Conservation (phyloP, 2,888 invertebrate species). For the Cancer borealis region DNA sequence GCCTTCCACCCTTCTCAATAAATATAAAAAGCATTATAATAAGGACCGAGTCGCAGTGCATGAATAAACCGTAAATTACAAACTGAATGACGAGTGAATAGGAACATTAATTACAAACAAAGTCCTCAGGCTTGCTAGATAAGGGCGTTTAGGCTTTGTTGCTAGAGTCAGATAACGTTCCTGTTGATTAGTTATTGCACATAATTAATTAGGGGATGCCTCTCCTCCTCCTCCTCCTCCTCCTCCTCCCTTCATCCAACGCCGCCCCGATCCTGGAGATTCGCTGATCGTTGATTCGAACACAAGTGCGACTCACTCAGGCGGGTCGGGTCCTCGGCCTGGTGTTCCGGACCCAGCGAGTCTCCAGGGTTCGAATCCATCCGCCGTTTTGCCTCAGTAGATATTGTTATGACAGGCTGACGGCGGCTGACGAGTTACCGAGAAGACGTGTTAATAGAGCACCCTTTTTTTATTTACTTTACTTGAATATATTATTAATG, state of each 20-base stretch:
- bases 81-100: conserved; percentile 41
- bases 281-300: not conserved
- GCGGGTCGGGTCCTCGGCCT: not conserved
- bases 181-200: conserved; percentile 38
- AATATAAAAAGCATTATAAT: conserved; percentile 63
- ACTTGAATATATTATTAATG: not conserved
- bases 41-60: conserved; percentile 48
- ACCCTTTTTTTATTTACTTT: not conserved
- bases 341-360: not conserved
- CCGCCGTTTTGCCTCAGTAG: not conserved
- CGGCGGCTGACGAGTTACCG: not conserved
- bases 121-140: not conserved
- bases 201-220: conserved; percentile 33
- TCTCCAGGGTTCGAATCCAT: conserved; percentile 38
- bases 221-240: not conserved
- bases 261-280: not conserved
- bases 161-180: conserved; percentile 21
- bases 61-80: conserved; percentile 63
- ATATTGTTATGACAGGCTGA: conserved; percentile 17
- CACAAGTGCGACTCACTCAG: not conserved
- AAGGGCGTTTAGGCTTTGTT: conserved; percentile 40
- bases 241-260: conserved; percentile 7
- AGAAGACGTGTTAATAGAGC: conserved; percentile 18
- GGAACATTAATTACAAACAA: not conserved
- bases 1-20: conserved; percentile 21